Percentiles rank a stretch among this genome's conserved stretches.
These are phyloP conservation scores for Panulirus ornatus DNA, from an alignment of 1,140 invertebrate species.

Conservation along the genomic window DNA sequence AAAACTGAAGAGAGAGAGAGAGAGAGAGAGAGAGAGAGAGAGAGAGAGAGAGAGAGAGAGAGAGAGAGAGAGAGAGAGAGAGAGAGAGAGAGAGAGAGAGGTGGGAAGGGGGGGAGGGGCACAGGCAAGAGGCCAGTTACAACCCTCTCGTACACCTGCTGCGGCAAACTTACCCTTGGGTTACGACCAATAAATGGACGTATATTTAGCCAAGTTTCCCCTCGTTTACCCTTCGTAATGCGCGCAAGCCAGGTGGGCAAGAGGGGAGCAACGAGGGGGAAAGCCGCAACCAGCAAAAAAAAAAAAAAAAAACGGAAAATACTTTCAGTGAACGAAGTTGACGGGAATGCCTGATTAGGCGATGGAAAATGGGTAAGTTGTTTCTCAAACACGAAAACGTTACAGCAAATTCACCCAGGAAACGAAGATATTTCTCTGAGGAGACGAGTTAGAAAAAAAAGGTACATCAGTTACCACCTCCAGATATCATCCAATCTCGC, in stretches of 20 bases:
- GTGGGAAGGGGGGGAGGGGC: neutral
- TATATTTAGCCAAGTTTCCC: neutral
- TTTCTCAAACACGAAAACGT: too few relatives aligned
- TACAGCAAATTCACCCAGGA: too few relatives aligned
- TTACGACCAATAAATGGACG: neutral
- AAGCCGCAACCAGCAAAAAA: neutral
- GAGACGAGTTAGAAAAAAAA: too few relatives aligned
- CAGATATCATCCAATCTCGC: too few relatives aligned
- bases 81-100: neutral
- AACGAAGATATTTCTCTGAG: too few relatives aligned
- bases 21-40: neutral
- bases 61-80: neutral
- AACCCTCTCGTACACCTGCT: neutral
- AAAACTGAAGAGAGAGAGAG: neutral
- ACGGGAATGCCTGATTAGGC: too few relatives aligned
- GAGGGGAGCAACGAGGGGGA: neutral
- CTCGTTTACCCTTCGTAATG: neutral
- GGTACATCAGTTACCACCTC: too few relatives aligned
- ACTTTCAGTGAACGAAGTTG: too few relatives aligned
- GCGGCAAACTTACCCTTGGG: neutral
- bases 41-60: neutral
- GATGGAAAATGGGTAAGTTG: too few relatives aligned
- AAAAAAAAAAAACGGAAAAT: too few relatives aligned
- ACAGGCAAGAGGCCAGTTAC: neutral
- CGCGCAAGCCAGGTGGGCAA: neutral